Evolutionary conservation across 2,888 invertebrate genomes (phyloP), one percentile per base, ranked within the genome.

Genomic region (Hoplodrina ambigua): DNA sequence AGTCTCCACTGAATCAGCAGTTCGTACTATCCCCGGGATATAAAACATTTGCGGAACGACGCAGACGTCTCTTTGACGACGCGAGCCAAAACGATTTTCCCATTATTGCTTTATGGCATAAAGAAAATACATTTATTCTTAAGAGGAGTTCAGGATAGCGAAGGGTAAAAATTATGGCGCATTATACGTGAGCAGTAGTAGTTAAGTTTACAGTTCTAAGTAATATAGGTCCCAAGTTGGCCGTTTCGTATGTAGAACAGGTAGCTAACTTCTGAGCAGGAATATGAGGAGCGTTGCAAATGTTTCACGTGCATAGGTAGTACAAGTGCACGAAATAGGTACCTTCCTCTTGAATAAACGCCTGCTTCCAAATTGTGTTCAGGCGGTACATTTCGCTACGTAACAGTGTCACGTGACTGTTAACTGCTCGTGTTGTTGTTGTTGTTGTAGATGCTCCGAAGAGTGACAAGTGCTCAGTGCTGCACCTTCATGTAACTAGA

Each of bases 1-100:
- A 70, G 54, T 63, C 53, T 72, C 56, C 17, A 53, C 57, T 73
- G 62, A 67, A 53, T 75, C 72, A 75, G 73, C 67, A 64, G 65
- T 50, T 60, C 52, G n/a, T 55, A 66, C 63, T 25, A 62, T 13
- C 71, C 33, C 49, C 20, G 50, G 55, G 59, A 62, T 71, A 69
- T 80, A 75, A 78, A 72, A 46, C 52, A 41, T 60, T 70, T 49
- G 54, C 44, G 50, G 58, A 71, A 70, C 64, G 68, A 65, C 60
- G 10, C 25, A 37, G 13, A 57, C 52, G 68, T 63, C 63, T 54
- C 25, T 66, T 52, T 67, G 55, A 49, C 58, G 54, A 66, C 58
- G 54, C 15, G 46, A 52, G 52, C 52, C 49, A 55, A 41, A 68
- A 72, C 59, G 55, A 69, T 54, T 55, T 71, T 60, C 57, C 53